Evolutionary conservation across 2,113 vertebrate genomes (phyloP), one percentile per base, ranked within the genome.

Genomic region (Anhinga anhinga): DNA sequence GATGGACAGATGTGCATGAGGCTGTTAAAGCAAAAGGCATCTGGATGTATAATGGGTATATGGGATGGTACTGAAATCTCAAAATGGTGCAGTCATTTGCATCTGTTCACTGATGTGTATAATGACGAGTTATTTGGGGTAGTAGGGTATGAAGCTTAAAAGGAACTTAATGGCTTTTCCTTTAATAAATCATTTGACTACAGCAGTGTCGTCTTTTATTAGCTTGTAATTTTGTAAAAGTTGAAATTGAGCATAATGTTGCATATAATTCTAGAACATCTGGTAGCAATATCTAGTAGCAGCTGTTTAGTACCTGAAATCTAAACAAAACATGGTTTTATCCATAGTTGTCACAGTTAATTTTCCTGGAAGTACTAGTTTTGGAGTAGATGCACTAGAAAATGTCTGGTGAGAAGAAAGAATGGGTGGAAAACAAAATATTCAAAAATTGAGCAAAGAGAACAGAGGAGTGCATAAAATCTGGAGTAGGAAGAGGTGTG

Each of bases 261-360:
- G 97, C 96, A 93, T 98, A 97, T 98, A 94, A 98, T 98, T 98
- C 97, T 65, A 30, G 93, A 98, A 96, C 98, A 98, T 98, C 98
- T 98, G 98, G 95, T 95, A 90, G 86, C 95, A 96, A 96, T 97
- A 96, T 95, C 93, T 94, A 62, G 93, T 52, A 97, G 89, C 98
- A 98, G 97, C 97, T 98, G 98, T 97, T 98, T 97, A 93, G 96
- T 96, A 98, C 98, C 98, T 98, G 97, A 95, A 97, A 95, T 95
- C 97, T 88, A 97, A 98, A 98, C 98, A 98, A 97, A 97, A 74
- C 95, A 38, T 95, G 87, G 94, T 96, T 95, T 95, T 95, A 90
- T 84, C 85, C 61, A 13, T 70, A 72, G 67, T 83, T 94, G 90
- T 95, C 70, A 71, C 30, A 58, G 86, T 88, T 96, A 80, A 86